Percentiles rank a stretch among this genome's conserved stretches.
phyloP scores from a whole-genome alignment of 2,888 invertebrate genomes.

The Anagyrus pseudococci region DNA sequence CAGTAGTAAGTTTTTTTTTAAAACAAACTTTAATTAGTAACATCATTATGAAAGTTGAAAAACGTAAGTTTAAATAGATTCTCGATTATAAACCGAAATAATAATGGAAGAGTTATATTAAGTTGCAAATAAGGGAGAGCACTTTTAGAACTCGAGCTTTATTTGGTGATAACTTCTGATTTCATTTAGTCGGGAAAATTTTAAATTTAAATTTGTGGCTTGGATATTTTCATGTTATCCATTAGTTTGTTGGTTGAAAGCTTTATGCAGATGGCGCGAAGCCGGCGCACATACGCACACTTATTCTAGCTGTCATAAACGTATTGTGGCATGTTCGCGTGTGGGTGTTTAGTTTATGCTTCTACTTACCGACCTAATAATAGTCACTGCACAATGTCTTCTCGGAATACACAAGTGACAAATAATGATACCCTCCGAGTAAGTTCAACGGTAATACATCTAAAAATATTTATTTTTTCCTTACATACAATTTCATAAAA shows the following conservation, averaged over 20 bases:
- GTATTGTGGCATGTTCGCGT: neutral
- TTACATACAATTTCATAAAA: too few relatives aligned
- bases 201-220: neutral
- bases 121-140: too few relatives aligned
- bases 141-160: neutral
- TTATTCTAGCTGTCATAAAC: neutral
- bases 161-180: too few relatives aligned
- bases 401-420: constrained; percentile 14
- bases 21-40: too few relatives aligned
- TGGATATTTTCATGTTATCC: constrained; percentile 7
- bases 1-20: too few relatives aligned
- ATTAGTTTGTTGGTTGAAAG: constrained; percentile 13
- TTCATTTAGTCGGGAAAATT: too few relatives aligned
- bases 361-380: constrained; percentile 28
- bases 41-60: too few relatives aligned
- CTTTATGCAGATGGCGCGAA: constrained; percentile 30
- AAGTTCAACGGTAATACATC: neutral
- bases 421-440: constrained; percentile 3
- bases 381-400: constrained; percentile 31
- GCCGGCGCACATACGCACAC: neutral
- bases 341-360: constrained; percentile 22
- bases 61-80: too few relatives aligned
- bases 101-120: too few relatives aligned
- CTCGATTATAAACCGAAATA: too few relatives aligned
- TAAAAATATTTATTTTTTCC: too few relatives aligned